Conservation (phyloP, 2,113 vertebrate species). For the Serinus canaria region DNA sequence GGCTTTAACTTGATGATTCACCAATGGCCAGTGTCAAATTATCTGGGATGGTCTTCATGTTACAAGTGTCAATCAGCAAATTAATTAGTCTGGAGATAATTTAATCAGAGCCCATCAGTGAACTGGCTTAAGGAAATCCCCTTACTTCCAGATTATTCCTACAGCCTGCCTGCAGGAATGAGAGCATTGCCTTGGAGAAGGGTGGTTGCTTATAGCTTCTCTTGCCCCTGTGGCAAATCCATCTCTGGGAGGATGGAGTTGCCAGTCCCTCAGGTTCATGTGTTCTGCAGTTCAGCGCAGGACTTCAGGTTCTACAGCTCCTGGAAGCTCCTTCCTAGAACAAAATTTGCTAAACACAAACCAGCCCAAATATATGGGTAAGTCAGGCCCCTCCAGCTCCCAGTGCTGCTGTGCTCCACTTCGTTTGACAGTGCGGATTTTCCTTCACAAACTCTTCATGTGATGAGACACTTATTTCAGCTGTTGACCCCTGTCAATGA, state of each 20-base stretch:
- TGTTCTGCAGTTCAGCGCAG: neutral
- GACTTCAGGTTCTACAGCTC: neutral
- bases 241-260: neutral
- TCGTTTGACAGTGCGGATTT: slow-evolving; percentile 37
- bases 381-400: neutral
- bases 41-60: neutral
- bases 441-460: slow-evolving; percentile 26
- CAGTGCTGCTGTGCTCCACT: neutral
- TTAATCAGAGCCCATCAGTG: neutral
- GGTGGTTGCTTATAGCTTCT: neutral
- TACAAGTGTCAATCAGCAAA: slow-evolving; percentile 17
- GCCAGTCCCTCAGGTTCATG: neutral
- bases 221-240: neutral
- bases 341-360: neutral
- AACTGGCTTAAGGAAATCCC: neutral
- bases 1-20: slow-evolving; percentile 4
- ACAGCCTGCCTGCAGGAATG: neutral
- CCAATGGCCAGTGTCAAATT: neutral
- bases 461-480: slow-evolving; percentile 62
- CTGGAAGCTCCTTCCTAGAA: neutral
- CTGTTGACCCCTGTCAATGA: slow-evolving; percentile 66
- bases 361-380: neutral
- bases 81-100: neutral
- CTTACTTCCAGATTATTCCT: neutral
- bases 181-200: neutral